Percentiles rank a stretch among this genome's conserved stretches.
Evolutionary conservation across 2,797 vertebrate species (phyloP).

Genomic region (Gallinago nigripennis): DNA sequence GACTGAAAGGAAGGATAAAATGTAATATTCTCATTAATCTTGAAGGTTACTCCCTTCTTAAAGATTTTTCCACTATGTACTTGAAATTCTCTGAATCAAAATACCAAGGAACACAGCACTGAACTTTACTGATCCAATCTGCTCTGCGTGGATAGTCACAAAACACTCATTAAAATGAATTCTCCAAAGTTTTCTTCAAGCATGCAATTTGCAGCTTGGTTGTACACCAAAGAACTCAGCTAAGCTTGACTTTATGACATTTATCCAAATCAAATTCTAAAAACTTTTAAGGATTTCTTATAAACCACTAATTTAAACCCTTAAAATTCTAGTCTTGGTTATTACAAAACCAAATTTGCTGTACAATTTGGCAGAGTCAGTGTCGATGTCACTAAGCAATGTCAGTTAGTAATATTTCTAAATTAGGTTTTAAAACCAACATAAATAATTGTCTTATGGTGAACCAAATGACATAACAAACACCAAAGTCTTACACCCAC

Average conservation of each 20-base stretch:
- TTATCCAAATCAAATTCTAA: neutral
- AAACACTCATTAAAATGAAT: neutral
- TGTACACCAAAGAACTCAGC: neutral
- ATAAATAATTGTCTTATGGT: neutral
- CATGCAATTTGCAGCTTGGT: neutral
- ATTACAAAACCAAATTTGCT: neutral
- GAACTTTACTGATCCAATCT: neutral
- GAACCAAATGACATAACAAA: neutral
- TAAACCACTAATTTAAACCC: neutral
- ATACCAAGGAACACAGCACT: neutral
- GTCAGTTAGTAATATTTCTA: neutral
- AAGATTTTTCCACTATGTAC: neutral
- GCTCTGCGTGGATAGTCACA: neutral
- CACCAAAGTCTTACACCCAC: neutral
- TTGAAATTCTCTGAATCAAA: neutral
- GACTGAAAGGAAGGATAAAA: conserved; percentile 26
- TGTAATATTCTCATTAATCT: conserved; percentile 8
- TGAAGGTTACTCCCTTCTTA: neutral
- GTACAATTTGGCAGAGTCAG: neutral
- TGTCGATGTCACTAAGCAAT: neutral
- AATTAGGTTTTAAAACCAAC: neutral
- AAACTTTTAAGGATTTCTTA: neutral
- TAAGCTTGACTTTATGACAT: neutral
- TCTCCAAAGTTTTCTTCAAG: neutral
- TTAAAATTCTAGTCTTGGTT: neutral